Evolutionary conservation across 35 echinoderm and acorn worm species (phyloP).

Genomic region (Ophioderma brevispina): DNA sequence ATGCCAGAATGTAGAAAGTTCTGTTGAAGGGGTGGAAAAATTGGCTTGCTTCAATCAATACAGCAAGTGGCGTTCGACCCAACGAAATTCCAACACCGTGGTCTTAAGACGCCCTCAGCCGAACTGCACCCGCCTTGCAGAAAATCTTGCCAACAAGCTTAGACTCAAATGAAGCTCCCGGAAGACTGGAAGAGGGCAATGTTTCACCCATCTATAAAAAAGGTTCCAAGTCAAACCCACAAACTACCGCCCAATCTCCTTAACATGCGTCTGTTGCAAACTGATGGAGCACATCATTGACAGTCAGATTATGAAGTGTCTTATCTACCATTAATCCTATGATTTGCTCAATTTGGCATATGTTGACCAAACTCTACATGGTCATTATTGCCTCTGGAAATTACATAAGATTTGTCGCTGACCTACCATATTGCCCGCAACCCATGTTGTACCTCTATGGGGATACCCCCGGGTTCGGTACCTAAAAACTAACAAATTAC

Average conservation of each 20-base stretch:
- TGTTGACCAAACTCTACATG: too few relatives aligned
- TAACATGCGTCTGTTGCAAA: slow-evolving; percentile 38
- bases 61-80: background rate
- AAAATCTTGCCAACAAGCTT: slow-evolving; percentile 31
- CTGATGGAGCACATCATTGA: slow-evolving; percentile 50
- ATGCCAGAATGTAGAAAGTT: background rate
- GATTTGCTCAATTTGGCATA: too few relatives aligned
- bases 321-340: too few relatives aligned
- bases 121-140: slow-evolving; percentile 4
- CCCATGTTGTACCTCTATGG: too few relatives aligned
- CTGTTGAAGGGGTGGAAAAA: slow-evolving; percentile 21
- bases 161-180: background rate
- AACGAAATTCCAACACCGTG: slow-evolving; percentile 6
- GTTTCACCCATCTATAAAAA: slow-evolving; percentile 40
- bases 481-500: too few relatives aligned
- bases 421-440: too few relatives aligned
- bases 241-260: slow-evolving; percentile 51
- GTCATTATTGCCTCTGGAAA: too few relatives aligned
- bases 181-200: slow-evolving; percentile 35
- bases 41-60: slow-evolving; percentile 7
- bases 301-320: slow-evolving; percentile 33
- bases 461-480: too few relatives aligned
- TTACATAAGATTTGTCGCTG: too few relatives aligned
- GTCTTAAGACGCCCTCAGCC: background rate
- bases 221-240: background rate